A percentile compares a stretch with the other conserved stretches of the same genome.
Conservation (phyloP, 2,113 vertebrate genomes). For the Sula dactylatra region DNA sequence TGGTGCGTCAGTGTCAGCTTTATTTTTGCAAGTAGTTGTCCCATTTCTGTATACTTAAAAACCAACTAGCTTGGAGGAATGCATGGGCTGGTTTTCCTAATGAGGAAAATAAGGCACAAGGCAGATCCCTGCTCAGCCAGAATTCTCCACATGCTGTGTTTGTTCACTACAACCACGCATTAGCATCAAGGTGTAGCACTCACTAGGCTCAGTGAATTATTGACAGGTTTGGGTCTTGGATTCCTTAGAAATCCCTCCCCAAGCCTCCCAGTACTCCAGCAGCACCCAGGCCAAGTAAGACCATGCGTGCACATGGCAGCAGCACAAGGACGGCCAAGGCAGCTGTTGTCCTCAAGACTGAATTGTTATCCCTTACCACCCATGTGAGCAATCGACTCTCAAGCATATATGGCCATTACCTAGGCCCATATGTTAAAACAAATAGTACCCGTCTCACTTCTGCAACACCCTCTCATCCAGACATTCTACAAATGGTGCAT, state of each 20-base stretch:
- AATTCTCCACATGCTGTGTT: background rate
- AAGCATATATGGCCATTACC: background rate
- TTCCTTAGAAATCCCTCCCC: background rate
- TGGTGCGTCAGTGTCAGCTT: background rate
- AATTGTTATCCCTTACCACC: background rate
- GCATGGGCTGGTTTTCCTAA: background rate
- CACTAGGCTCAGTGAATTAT: background rate
- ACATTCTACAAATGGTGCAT: background rate
- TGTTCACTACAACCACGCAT: background rate
- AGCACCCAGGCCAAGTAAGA: background rate
- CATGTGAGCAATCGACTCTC: rapidly evolving
- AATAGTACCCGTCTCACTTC: background rate
- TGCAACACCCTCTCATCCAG: background rate
- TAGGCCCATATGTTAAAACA: background rate
- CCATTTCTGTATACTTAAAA: background rate
- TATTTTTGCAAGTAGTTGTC: background rate
- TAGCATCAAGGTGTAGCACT: background rate
- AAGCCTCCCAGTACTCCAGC: background rate
- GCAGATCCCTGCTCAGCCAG: background rate
- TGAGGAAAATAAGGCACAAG: background rate
- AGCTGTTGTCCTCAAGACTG: background rate
- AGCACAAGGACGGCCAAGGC: rapidly evolving
- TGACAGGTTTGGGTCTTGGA: background rate
- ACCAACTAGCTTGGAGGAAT: background rate
- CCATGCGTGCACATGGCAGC: background rate